Base-by-base conservation (phyloP, 2,888 invertebrate genomes). In the Agrotis ipsilon region DNA sequence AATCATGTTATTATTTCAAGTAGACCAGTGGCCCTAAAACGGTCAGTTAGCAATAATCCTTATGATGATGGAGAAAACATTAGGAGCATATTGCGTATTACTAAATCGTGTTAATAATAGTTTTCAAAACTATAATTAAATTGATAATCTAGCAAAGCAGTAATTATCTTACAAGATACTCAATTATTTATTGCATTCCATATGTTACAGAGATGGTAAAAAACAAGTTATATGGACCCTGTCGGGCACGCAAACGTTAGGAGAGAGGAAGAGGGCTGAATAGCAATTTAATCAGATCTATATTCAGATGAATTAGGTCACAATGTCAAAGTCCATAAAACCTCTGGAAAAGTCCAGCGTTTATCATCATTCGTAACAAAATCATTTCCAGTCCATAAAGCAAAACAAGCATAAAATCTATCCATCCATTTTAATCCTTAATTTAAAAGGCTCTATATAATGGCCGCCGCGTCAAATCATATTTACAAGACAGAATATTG, bases 401-500 rank as follows among this genome's bases (percentile, higher is more conserved):
- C 45, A 58, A 58, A 61, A 80, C 52, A 61, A 75, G 54, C 58
- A 43, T 55, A 51, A 68, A 65, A 80, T 54, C 27, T 24, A 27
- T n/a, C 16, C 57, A 69, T 70, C 70, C 55, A 18, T 59, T 48
- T 32, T 67, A 63, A 69, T 55, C 55, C 59, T 51, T 63, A 63
- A 69, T 78, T 66, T 80, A 60, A 69, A 75, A 49, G 65, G 66
- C 64, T 52, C 14, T 45, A 24, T 16, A 58, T 62, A 75, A 72
- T 68, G 48, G 32, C 32, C 7, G 81, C 32, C 7, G 81, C 72
- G 63, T 58, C 51, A 79, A 85, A 88, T 88, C 76, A 81, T 80
- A 80, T 87, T 85, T 81, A 66, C 62, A 55, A 67, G 68, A 86
- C 81, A 78, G 72, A 85, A 83, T 86, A 80, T 86, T 81, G 78